Conservation (phyloP, 2,888 invertebrate species). For the Archaeoteleia sp. region DNA sequence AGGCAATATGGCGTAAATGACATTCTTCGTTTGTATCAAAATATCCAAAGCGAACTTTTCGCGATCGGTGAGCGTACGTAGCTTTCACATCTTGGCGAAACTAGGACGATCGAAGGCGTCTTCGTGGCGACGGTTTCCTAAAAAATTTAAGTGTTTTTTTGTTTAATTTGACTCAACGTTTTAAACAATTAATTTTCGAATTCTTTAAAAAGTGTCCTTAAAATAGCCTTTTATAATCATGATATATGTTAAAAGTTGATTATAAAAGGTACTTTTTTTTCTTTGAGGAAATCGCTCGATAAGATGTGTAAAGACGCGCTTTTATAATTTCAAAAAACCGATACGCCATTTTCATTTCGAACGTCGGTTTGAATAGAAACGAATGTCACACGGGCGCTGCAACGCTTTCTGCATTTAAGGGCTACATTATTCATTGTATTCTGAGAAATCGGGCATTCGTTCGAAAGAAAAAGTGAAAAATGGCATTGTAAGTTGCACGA, state of each 20-base stretch:
- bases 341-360: background rate
- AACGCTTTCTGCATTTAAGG: slow-evolving; percentile 29
- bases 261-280: no score
- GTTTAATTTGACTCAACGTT: slow-evolving; percentile 12
- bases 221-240: slow-evolving; percentile 2
- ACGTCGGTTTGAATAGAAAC: background rate
- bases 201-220: slow-evolving; percentile 20
- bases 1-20: slow-evolving; percentile 30
- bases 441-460: background rate
- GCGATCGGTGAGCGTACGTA: slow-evolving; percentile 14
- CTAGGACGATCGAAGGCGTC: background rate
- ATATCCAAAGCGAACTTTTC: background rate
- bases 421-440: background rate
- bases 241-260: slow-evolving; percentile 1
- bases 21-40: slow-evolving; percentile 13
- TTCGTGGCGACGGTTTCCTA: slow-evolving; percentile 1
- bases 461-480: slow-evolving; percentile 26
- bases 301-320: no score
- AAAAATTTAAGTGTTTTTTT: slow-evolving; percentile 21
- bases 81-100: no score
- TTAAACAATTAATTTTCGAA: slow-evolving; percentile 23
- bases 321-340: background rate
- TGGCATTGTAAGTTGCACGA: slow-evolving; percentile 18
- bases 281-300: no score
- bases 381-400: slow-evolving; percentile 1